A percentile compares a stretch with the other conserved stretches of the same genome.
Evolutionary conservation across 2,797 vertebrate genomes (phyloP).

Genomic region (Poecilia wingei): DNA sequence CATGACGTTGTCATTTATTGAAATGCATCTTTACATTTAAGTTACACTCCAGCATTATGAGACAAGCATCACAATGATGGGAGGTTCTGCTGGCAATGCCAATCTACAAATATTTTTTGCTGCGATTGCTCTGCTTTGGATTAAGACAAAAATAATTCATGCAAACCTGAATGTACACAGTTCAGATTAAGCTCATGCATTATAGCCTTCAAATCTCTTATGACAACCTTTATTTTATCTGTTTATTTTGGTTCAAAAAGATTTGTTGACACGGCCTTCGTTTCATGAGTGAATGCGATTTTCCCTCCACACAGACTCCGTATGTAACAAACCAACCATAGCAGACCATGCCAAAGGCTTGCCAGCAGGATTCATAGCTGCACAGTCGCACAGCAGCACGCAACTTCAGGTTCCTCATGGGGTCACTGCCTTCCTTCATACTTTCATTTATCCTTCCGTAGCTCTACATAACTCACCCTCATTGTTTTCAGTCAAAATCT

Average conservation of each 20-base stretch:
- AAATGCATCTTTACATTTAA: slow-evolving; percentile 50
- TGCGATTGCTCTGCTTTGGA: slow-evolving; percentile 56
- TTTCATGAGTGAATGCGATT: slow-evolving; percentile 47
- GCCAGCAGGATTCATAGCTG: slow-evolving; percentile 52
- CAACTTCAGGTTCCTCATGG: slow-evolving; percentile 51
- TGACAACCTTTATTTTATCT: slow-evolving; percentile 31
- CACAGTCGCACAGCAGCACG: slow-evolving; percentile 46
- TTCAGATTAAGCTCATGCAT: slow-evolving; percentile 34
- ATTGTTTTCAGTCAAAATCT: slow-evolving; percentile 43
- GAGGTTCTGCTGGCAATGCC: slow-evolving; percentile 62
- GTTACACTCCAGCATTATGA: slow-evolving; percentile 56
- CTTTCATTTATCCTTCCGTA: slow-evolving; percentile 49
- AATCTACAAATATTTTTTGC: slow-evolving; percentile 62
- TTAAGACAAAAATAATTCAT: slow-evolving; percentile 68
- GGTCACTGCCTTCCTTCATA: slow-evolving; percentile 54
- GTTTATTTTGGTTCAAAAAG: slow-evolving; percentile 36
- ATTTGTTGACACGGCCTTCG: slow-evolving; percentile 36
- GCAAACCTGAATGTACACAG: slow-evolving; percentile 50
- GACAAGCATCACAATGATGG: slow-evolving; percentile 29
- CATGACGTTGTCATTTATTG: background rate
- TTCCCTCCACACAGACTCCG: slow-evolving; percentile 54
- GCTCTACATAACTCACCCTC: slow-evolving; percentile 47
- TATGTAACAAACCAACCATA: slow-evolving; percentile 49
- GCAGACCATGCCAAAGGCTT: slow-evolving; percentile 60
- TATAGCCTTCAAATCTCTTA: slow-evolving; percentile 27